Base-by-base conservation (phyloP, 1,140 invertebrate genomes). In the Leptinotarsa lineolata region DNA sequence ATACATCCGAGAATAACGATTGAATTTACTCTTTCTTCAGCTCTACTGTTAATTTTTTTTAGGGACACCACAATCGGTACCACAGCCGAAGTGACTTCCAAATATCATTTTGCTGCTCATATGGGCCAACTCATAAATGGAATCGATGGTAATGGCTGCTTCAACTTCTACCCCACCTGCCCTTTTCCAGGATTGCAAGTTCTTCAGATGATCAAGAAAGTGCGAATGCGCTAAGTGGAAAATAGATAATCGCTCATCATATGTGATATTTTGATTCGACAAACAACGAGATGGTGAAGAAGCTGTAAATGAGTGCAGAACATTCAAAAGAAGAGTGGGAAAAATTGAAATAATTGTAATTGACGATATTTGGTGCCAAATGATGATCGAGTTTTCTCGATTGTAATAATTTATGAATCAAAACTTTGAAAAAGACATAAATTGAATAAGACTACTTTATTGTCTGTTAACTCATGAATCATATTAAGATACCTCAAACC, bases 81-180 rank as follows among this genome's bases (percentile, higher is more conserved):
- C 72, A 83, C 82, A 76, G 79, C 82, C 11, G 78, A 82, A 70
- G 75, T 91, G 24, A 88, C 91, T 0, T 93, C 92, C 22, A 91
- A 90, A 79, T 93, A 93, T 84, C 92, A 93, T 82, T 94, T 92
- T 82, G 92, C 92, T 1, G 92, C 92, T 6, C 92, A 94, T 81
- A 94, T 94, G 92, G 92, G 92, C 69, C 92, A 93, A 84, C 83
- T 94, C 61, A 90, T 94, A 58, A 86, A 90, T 45, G 91, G 90
- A 13, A 84, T 92, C 12, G 91, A 92, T 79, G 90, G 90, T 77
- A 89, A 90, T 77, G 91, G 91, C 63, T 92, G 91, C 77, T 89
- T 92, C 80, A 90, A 91, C 80, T 91, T 92, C 84, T 92, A 91
- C 79, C 90, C 91, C 3, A 88, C 87, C 21, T 92, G 91, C 80